Conservation (phyloP, 1,140 invertebrate genomes). For the Temnothorax longispinosus region DNA sequence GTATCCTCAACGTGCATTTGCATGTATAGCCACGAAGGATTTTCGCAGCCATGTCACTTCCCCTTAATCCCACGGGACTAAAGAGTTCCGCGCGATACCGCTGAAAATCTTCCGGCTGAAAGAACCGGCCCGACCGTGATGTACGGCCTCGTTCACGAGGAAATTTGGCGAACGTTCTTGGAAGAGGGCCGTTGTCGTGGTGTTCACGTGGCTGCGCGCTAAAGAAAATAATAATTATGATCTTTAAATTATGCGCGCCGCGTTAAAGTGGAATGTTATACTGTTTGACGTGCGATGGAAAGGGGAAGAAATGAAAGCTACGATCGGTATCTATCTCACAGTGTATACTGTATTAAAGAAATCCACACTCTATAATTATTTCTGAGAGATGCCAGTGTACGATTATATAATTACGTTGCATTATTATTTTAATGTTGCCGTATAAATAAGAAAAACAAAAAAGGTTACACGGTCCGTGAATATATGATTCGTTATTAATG, state of each 20-base stretch:
- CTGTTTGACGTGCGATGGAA: not conserved
- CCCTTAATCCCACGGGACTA: slow-evolving; percentile 39
- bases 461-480: not conserved
- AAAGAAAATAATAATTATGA: not conserved
- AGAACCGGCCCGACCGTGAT: not conserved
- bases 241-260: not conserved
- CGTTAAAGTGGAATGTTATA: not conserved
- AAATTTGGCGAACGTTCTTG: slow-evolving; percentile 11
- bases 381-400: not conserved
- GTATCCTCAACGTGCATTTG: slow-evolving; percentile 48
- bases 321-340: not conserved
- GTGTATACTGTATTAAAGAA: slow-evolving; percentile 4
- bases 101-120: slow-evolving; percentile 15
- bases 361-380: not conserved
- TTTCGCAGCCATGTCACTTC: slow-evolving; percentile 46
- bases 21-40: slow-evolving; percentile 37
- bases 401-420: not conserved
- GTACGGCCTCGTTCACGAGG: not conserved
- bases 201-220: not conserved
- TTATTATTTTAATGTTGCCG: not conserved
- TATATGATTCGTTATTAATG: not conserved
- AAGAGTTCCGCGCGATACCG: slow-evolving; percentile 41
- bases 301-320: not conserved
- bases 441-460: not conserved
- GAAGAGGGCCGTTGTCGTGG: not conserved